phyloP scores from a whole-genome alignment of 2,888 invertebrate genomes.

The Diachrysia chrysitis region DNA sequence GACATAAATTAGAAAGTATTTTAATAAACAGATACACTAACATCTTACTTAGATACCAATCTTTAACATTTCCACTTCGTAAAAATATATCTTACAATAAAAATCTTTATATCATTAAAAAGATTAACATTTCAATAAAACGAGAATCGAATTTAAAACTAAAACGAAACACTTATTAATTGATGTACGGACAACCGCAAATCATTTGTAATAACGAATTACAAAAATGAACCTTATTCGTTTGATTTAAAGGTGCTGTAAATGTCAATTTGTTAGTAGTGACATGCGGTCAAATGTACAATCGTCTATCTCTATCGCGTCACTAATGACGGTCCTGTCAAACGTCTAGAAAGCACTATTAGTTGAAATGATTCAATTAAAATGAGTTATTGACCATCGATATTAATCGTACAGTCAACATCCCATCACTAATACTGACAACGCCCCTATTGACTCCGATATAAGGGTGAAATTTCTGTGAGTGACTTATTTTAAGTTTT shows the following conservation, averaged over 20 bases:
- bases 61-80: conserved; percentile 45
- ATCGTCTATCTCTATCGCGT: conserved; percentile 73
- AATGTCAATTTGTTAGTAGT: neutral
- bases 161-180: conserved; percentile 69
- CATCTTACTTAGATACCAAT: conserved; percentile 37
- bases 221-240: neutral
- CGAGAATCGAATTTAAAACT: conserved; percentile 48
- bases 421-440: neutral
- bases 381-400: conserved; percentile 81
- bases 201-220: neutral
- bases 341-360: conserved; percentile 82
- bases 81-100: conserved; percentile 48
- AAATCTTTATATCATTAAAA: conserved; percentile 47
- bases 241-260: neutral
- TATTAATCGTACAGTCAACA: conserved; percentile 59
- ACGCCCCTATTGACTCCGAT: neutral
- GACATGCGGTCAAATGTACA: conserved; percentile 32
- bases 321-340: conserved; percentile 83
- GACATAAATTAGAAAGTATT: conserved; percentile 37
- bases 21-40: conserved; percentile 22
- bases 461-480: neutral
- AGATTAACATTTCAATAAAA: conserved; percentile 54
- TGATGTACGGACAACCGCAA: conserved; percentile 56
- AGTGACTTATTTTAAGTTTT: conserved; percentile 50
- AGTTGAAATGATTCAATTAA: conserved; percentile 85